Evolutionary conservation across 2,888 invertebrate genomes (phyloP), one percentile per base, ranked within the genome.

Genomic region (Falcaria lacertinaria): DNA sequence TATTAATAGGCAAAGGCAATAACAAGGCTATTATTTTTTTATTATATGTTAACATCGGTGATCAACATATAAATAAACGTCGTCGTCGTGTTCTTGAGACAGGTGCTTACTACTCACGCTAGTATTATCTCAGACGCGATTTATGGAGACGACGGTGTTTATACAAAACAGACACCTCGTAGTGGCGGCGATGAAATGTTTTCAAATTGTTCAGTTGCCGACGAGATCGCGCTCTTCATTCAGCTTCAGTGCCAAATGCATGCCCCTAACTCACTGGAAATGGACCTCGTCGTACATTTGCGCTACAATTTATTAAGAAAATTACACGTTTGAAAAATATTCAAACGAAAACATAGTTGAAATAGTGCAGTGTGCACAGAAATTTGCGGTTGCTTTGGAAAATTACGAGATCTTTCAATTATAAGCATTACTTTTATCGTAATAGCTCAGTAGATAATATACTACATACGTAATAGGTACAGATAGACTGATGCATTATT

Each of bases 241-340:
- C 61, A 60, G 57, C 52, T 57, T 56, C 48, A 57, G 59, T 80
- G 81, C 80, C 80, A 80, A 80, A 74, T 74, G 67, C 72, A 71
- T 57, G 54, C 57, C 61, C 54, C 64, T 79, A 72, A 77, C 57
- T 80, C 73, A 73, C 58, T 45, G 56, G 51, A 69, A 71, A 79
- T 76, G 71, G 59, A 61, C 65, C 67, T 50, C 62, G 63, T 66
- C 60, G 57, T 62, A 68, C 58, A 56, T 50, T 59, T 52, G 51
- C 46, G 47, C 50, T 54, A 48, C 54, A 55, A 62, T 65, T 64
- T 66, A 58, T 54, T 53, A 52, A 57, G 57, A 44, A 64, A 63
- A 60, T 59, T 62, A 54, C 51, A 53, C 57, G 45, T 63, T 62
- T 54, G 43, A 60, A 60, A 55, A 58, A 56, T 56, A 57, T 52